Evolutionary conservation across 64 coral and sea anemone species (phyloP).

Genomic region (Porites lutea): DNA sequence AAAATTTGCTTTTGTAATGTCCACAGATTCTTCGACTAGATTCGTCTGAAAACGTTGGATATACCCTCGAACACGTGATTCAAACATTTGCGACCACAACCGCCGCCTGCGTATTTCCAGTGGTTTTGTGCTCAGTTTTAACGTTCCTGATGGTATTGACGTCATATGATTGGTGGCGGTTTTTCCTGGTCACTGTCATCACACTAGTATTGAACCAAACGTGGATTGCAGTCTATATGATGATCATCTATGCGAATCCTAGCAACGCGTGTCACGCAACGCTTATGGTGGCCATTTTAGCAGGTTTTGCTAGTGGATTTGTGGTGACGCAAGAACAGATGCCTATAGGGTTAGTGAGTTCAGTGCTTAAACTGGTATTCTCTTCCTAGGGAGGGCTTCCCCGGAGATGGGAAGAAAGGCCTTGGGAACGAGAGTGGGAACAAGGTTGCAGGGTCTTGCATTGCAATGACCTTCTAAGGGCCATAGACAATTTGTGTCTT

Average conservation of each 20-base stretch:
- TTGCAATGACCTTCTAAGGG: no score
- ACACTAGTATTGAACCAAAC: constrained; percentile 79
- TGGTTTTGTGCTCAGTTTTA: constrained; percentile 44
- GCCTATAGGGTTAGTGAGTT: constrained; percentile 63
- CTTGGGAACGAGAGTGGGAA: no score
- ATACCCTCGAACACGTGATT: constrained; percentile 67
- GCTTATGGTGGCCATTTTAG: constrained; percentile 63
- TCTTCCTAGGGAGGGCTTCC: no score
- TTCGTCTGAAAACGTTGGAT: constrained; percentile 44
- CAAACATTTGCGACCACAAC: constrained; percentile 56
- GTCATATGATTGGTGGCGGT: constrained; percentile 66
- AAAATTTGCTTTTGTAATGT: not conserved
- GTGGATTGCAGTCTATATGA: constrained; percentile 77
- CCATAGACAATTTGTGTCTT: not conserved
- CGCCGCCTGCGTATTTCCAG: constrained; percentile 57
- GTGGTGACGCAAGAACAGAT: constrained; percentile 65
- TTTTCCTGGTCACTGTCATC: constrained; percentile 57
- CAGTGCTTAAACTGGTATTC: no score
- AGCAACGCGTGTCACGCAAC: constrained; percentile 56
- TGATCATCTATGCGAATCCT: constrained; percentile 60
- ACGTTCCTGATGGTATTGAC: constrained; percentile 77
- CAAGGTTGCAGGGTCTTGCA: no score
- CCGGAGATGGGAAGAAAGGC: no score
- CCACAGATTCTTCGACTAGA: constrained; percentile 43
- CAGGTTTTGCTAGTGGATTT: constrained; percentile 69